Percentiles rank a stretch among this genome's conserved stretches.
Conservation (phyloP, 2,888 invertebrate species). For the Zaprionus lineosus region DNA sequence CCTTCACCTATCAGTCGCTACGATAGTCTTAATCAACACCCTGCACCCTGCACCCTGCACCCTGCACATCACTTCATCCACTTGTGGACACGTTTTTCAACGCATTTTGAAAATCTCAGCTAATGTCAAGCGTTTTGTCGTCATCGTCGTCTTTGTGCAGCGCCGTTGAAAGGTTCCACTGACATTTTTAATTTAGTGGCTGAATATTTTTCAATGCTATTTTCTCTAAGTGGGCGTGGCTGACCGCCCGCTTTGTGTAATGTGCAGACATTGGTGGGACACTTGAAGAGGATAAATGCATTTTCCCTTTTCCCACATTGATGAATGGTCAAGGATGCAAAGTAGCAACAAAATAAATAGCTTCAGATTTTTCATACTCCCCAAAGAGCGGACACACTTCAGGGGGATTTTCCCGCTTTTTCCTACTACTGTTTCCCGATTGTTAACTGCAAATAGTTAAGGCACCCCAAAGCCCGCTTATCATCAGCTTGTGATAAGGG, state of each 20-base stretch:
- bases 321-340: constrained; percentile 25
- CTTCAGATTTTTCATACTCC: constrained; percentile 26
- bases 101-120: constrained; percentile 69
- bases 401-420: constrained; percentile 3
- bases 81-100: constrained; percentile 48
- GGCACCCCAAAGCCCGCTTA: too few relatives aligned
- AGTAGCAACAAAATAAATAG: constrained; percentile 28
- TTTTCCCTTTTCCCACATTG: constrained; percentile 27
- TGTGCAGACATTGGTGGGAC: not conserved
- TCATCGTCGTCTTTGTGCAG: constrained; percentile 31
- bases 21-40: constrained; percentile 12
- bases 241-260: not conserved
- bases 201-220: constrained; percentile 62
- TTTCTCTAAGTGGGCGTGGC: constrained; percentile 16
- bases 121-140: constrained; percentile 72
- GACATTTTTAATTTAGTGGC: constrained; percentile 65
- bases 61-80: not conserved
- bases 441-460: too few relatives aligned
- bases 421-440: too few relatives aligned
- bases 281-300: constrained; percentile 47
- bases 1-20: too few relatives aligned
- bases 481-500: too few relatives aligned
- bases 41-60: too few relatives aligned
- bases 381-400: too few relatives aligned
- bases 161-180: constrained; percentile 12